Evolutionary conservation across 2,888 invertebrate species (phyloP).

Genomic region (Dorcus parallelipipedus): DNA sequence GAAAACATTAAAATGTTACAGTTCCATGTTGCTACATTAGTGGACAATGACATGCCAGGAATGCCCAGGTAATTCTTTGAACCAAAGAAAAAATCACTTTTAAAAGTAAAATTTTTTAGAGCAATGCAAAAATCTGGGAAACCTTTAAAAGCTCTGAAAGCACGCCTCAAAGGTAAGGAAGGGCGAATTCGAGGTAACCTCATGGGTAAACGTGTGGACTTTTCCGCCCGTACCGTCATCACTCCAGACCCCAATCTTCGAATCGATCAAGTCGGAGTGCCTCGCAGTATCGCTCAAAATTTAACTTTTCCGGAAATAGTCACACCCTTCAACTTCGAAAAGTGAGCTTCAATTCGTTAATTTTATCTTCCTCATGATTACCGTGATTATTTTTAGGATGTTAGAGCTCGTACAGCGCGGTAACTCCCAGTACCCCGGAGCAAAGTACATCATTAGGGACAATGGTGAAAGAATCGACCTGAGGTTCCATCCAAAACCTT

Average conservation of each 20-base stretch:
- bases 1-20: constrained; percentile 98
- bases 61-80: constrained; percentile 67
- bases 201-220: constrained; percentile 99
- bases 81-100: background rate
- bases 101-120: constrained; percentile 47
- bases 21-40: constrained; percentile 96
- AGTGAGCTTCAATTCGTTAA: constrained; percentile 49
- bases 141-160: constrained; percentile 96
- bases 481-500: constrained; percentile 95
- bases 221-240: constrained; percentile 98
- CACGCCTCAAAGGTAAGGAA: constrained; percentile 96
- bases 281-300: constrained; percentile 97
- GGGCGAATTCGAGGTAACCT: constrained; percentile 98
- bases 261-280: constrained; percentile 97
- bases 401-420: constrained; percentile 93
- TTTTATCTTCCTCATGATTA: background rate
- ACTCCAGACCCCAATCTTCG: constrained; percentile 94
- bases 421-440: constrained; percentile 98
- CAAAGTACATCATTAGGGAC: constrained; percentile 97
- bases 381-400: constrained; percentile 49
- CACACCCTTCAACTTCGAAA: constrained; percentile 98
- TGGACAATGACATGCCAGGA: constrained; percentile 99
- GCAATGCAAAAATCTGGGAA: constrained; percentile 99
- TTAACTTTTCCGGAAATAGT: constrained; percentile 99
- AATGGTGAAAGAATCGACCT: constrained; percentile 98